These are phyloP conservation scores for Dendropsophus ebraccatus DNA, from an alignment of 2,113 vertebrate species.

Conservation along the genomic window DNA sequence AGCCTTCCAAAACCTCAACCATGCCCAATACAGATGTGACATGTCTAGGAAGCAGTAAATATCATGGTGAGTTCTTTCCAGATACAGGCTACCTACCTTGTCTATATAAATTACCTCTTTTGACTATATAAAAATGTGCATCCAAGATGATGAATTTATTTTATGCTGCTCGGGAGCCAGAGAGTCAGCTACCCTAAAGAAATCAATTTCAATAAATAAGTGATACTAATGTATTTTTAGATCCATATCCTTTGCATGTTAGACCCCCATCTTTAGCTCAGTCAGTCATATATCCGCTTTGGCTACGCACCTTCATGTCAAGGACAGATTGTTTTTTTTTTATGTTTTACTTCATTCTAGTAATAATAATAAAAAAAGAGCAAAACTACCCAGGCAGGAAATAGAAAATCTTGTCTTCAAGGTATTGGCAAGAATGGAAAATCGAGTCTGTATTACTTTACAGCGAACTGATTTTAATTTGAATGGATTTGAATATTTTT, in stretches of 20 bases:
- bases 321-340: neutral
- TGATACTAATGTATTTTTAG: neutral
- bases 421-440: neutral
- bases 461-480: neutral
- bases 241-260: neutral
- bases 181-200: neutral
- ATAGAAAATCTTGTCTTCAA: neutral
- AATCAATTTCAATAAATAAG: neutral
- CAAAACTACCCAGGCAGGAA: neutral
- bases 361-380: neutral
- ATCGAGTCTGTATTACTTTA: neutral
- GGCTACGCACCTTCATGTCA: neutral
- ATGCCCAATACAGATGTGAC: neutral
- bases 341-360: neutral
- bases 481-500: neutral
- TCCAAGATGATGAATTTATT: neutral
- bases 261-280: neutral
- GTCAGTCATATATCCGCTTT: neutral
- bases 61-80: neutral
- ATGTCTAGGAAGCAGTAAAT: neutral
- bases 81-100: neutral
- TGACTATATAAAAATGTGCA: neutral
- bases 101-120: neutral
- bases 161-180: neutral
- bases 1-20: neutral